Evolutionary conservation across 2,797 vertebrate genomes (phyloP).

Genomic region (Sternarchorhynchus goeldii): DNA sequence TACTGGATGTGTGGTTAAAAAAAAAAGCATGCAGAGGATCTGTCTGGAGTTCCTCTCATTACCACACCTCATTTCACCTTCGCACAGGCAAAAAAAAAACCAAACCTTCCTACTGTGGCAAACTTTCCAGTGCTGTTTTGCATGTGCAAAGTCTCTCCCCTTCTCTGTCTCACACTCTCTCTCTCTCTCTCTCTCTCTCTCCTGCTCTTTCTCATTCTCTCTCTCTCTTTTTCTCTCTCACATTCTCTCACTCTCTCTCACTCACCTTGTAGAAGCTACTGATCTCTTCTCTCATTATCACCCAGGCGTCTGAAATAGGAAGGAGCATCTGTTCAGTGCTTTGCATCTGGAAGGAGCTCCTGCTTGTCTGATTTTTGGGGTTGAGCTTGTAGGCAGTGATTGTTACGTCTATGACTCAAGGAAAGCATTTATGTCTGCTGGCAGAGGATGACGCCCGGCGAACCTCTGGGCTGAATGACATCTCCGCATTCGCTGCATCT

Average conservation of each 20-base stretch:
- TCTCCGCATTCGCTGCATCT: slow-evolving; percentile 24
- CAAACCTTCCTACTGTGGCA: slow-evolving; percentile 19
- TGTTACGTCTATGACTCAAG: slow-evolving; percentile 18
- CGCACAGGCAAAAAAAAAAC: slow-evolving; percentile 11
- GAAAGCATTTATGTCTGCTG: slow-evolving; percentile 28
- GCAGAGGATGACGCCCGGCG: slow-evolving; percentile 1
- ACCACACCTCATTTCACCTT: slow-evolving; percentile 52
- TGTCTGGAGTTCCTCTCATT: slow-evolving; percentile 46
- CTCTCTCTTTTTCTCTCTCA: no score
- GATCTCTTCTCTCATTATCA: slow-evolving; percentile 56
- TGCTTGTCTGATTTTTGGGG: slow-evolving; percentile 11
- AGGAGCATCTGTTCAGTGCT: slow-evolving; percentile 21
- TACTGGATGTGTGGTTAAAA: slow-evolving; percentile 38
- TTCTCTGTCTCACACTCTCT: neutral
- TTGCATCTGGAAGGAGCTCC: slow-evolving; percentile 1
- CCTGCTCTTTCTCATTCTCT: no score
- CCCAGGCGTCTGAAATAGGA: slow-evolving; percentile 31
- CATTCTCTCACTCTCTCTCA: no score
- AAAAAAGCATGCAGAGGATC: slow-evolving; percentile 1
- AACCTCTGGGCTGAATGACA: slow-evolving; percentile 23
- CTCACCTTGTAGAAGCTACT: slow-evolving; percentile 40
- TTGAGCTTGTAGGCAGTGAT: neutral
- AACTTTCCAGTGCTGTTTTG: slow-evolving; percentile 22
- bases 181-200: no score
- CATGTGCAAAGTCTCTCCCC: slow-evolving; percentile 1